Base-by-base conservation (phyloP, 2,113 vertebrate genomes). In the Potamarius usumacintae region DNA sequence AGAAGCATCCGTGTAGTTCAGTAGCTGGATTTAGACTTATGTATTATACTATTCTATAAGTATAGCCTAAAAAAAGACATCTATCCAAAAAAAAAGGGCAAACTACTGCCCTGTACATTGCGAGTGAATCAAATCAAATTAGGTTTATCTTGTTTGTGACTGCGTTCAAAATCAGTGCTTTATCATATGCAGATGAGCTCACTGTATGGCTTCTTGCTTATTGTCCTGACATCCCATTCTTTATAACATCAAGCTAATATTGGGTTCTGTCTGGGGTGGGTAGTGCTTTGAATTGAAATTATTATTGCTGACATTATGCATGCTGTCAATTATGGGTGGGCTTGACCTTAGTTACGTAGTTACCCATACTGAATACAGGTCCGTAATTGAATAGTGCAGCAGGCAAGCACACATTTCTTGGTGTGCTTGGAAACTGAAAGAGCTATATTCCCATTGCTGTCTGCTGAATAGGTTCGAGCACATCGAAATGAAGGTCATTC, bases 301-400 rank as follows among this genome's bases (percentile, higher is more conserved):
- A 87, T 91, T 87, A 89, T 83, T 62, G 82, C 86, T 89, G 88
- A 86, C 88, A 90, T 90, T 88, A 91, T 90, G 86, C 88, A 89
- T 90, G 86, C 89, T 90, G 88, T 88, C 89, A 81, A 86, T 91
- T 91, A 91, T 91, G 84, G 84, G 80, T 80, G 60, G 80, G 50
- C 82, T 83, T 90, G 88, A 90, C 88, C 85, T 89, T 81, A 84
- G 85, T 88, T 89, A 90, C 85, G 48, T 89, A 90, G 87, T 91
- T 87, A 87, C 91, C 86, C 86, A 85, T 88, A 86, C 86, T 89
- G 88, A 86, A 91, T 91, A 82, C 89, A 88, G 88, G 84, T 89
- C 91, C 90, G 89, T 89, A 90, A 88, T 88, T 89, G 86, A 91
- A 91, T 88, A 90, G 72, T 80, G 80, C 67, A 34, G 78, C 85